Percentiles rank a stretch among this genome's conserved stretches.
These are phyloP conservation scores for Chironomus tepperi DNA, from an alignment of 1,140 invertebrate genomes.

Conservation along the genomic window DNA sequence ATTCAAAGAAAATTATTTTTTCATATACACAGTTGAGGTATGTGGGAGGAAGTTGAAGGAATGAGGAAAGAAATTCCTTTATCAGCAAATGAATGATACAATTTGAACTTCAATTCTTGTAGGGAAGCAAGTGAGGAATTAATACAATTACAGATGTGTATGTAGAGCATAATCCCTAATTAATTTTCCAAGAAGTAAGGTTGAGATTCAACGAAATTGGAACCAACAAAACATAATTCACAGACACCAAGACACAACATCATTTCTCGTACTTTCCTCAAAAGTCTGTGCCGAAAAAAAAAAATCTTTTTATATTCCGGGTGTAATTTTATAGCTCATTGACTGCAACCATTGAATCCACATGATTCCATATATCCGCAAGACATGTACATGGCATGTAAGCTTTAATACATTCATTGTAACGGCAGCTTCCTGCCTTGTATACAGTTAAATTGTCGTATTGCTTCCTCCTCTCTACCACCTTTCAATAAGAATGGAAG, in stretches of 20 bases:
- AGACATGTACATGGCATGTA: neutral
- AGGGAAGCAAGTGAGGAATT: neutral
- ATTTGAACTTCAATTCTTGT: neutral
- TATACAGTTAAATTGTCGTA: neutral
- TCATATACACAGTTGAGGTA: too few relatives aligned
- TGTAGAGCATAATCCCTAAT: neutral
- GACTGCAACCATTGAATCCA: constrained; percentile 5
- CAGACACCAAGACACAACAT: too few relatives aligned
- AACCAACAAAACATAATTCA: too few relatives aligned
- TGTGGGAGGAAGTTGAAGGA: too few relatives aligned
- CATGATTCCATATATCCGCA: neutral
- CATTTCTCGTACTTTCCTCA: too few relatives aligned
- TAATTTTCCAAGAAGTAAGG: neutral
- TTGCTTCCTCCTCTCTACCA: neutral
- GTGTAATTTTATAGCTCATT: constrained; percentile 21
- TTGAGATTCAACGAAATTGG: too few relatives aligned
- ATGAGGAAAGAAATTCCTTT: neutral
- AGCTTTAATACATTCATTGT: neutral
- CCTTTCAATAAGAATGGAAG: too few relatives aligned
- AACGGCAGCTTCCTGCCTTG: too few relatives aligned
- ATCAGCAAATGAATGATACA: neutral
- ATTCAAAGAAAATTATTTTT: neutral
- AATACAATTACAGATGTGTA: neutral
- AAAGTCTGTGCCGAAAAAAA: neutral
- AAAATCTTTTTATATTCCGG: neutral